phyloP scores from a whole-genome alignment of 2,888 invertebrate species.

The Volucella zonaria region DNA sequence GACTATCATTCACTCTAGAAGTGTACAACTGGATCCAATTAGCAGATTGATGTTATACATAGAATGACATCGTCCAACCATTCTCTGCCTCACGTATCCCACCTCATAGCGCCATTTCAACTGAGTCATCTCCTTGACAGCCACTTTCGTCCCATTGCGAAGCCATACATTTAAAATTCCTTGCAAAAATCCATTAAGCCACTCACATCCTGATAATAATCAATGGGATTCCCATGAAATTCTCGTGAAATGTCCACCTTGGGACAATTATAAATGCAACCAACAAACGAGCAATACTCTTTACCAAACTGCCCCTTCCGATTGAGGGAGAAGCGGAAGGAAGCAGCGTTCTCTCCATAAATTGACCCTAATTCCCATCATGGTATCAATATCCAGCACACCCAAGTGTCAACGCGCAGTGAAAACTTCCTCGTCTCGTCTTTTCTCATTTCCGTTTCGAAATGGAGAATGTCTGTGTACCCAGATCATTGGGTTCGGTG shows the following conservation, averaged over 20 bases:
- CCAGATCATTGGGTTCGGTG: constrained; percentile 2
- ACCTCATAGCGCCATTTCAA: not conserved
- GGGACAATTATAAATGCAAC: constrained; percentile 50
- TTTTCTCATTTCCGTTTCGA: constrained; percentile 40
- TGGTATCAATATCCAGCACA: constrained; percentile 58
- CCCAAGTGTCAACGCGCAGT: constrained; percentile 49
- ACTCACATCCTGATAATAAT: constrained; percentile 43
- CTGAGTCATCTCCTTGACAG: constrained; percentile 23
- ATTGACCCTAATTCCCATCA: constrained; percentile 65
- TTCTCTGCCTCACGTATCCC: too few species aligned
- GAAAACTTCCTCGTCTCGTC: constrained; percentile 30
- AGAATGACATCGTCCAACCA: too few species aligned
- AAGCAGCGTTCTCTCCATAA: constrained; percentile 24
- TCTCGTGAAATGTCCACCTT: constrained; percentile 48
- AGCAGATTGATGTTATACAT: too few species aligned
- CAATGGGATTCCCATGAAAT: constrained; percentile 1
- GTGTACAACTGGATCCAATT: too few species aligned
- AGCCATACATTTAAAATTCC: constrained; percentile 2
- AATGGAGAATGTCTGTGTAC: constrained; percentile 31
- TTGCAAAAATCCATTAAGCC: constrained; percentile 23
- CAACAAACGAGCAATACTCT: not conserved
- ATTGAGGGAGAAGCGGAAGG: not conserved
- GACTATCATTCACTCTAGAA: too few species aligned
- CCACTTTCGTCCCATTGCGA: not conserved
- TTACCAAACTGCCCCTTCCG: too few species aligned